Evolutionary conservation across 2,113 vertebrate species (phyloP).

Genomic region (Lampris incognitus): DNA sequence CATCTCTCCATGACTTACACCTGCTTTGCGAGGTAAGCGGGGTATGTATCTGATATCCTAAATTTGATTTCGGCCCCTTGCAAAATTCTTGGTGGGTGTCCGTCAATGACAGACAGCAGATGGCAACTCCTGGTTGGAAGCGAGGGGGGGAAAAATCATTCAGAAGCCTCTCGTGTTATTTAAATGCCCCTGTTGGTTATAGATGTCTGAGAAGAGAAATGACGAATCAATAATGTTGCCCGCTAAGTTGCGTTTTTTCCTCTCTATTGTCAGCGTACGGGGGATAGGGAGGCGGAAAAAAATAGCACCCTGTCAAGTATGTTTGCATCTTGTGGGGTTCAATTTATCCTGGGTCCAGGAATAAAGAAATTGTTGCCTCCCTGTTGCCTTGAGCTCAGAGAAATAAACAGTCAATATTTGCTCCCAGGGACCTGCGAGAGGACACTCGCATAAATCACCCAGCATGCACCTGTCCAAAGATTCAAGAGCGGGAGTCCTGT

Average conservation of each 20-base stretch:
- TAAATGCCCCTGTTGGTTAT: constrained; percentile 71
- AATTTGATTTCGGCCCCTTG: not conserved
- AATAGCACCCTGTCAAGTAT: constrained; percentile 69
- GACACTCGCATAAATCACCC: constrained; percentile 83
- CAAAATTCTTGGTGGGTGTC: constrained; percentile 24
- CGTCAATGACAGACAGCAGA: constrained; percentile 45
- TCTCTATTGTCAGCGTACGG: constrained; percentile 35
- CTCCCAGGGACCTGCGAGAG: constrained; percentile 75
- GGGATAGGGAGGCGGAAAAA: constrained; percentile 39
- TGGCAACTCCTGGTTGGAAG: constrained; percentile 18
- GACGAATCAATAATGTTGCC: constrained; percentile 76
- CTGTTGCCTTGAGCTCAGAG: constrained; percentile 78
- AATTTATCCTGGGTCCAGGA: constrained; percentile 79
- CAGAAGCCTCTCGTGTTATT: constrained; percentile 58
- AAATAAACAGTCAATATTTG: constrained; percentile 85
- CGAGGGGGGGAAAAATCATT: constrained; percentile 37
- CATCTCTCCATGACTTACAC: too few relatives aligned
- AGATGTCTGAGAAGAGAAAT: constrained; percentile 64
- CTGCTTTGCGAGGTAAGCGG: not conserved
- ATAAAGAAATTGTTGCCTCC: constrained; percentile 82
- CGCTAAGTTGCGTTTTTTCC: constrained; percentile 63
- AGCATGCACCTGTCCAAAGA: constrained; percentile 83
- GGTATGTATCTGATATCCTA: not conserved
- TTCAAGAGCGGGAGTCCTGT: constrained; percentile 77
- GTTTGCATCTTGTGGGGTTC: constrained; percentile 81